Evolutionary conservation across 2,113 vertebrate species (phyloP), one percentile per base, ranked within the genome.

Genomic region (Ovis canadensis): DNA sequence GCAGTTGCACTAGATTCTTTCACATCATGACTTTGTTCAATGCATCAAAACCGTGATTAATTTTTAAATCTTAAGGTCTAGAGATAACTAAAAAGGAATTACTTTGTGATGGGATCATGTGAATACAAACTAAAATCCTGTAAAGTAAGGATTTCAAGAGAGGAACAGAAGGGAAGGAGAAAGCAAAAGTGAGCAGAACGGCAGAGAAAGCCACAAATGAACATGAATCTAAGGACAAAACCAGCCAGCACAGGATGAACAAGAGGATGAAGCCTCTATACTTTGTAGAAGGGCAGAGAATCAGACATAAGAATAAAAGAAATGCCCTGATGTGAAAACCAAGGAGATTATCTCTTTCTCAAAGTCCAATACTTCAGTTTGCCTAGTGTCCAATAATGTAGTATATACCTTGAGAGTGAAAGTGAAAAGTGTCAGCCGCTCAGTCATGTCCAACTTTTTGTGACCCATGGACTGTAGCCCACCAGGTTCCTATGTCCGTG

Each of bases 121-220:
- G 80, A 93, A 91, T 60, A 14, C n/a, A 96, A 96, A 60, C 7
- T 78, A 95, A 92, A 91, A 86, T n/a, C 84, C 48, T 77, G 36
- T 43, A 55, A 7, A 78, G 31, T 78, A 90, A 86, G n/a, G 48
- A 60, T 33, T 71, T 57, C 59, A 87, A 80, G 45, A 93, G 45
- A 93, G 10, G 12, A 78, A 77, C 7, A 71, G 54, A 89, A 84
- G 40, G 43, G 78, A 96, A 45, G 15, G 16, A 71, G 8, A 57
- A 60, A 13, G 14, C 36, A 86, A 91, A 88, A 43, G 23, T 0
- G 2, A 89, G 25, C 43, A 43, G 31, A 89, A 90, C 60, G 60
- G 6, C 43, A 85, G n/a, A 74, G 57, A 85, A 85, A 89, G 55
- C 12, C 23, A 57, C 29, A 67, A 89, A 62, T 33, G 25, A 84